phyloP scores from a whole-genome alignment of 2,888 invertebrate species.

The Hypercompe scribonia region DNA sequence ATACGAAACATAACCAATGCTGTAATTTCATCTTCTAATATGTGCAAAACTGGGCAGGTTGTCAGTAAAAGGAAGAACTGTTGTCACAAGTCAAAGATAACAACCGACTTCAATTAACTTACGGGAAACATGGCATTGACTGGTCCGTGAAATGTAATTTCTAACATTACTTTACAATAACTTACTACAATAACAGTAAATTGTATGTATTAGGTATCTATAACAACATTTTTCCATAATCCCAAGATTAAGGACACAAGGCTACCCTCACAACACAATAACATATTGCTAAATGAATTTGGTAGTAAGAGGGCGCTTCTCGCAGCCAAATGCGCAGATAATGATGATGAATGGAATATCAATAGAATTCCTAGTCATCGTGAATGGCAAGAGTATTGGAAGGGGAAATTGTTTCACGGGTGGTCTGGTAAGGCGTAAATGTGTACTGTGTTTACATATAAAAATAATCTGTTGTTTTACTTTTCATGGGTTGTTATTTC shows the following conservation, averaged over 20 bases:
- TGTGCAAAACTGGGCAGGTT: no score
- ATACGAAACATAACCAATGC: no score
- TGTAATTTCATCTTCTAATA: no score
- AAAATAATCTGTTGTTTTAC: constrained; percentile 5
- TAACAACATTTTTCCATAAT: constrained; percentile 11
- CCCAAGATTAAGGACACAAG: constrained; percentile 21
- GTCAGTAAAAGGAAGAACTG: no score
- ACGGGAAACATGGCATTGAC: background rate
- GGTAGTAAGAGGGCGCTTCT: constrained; percentile 40
- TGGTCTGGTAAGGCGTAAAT: constrained; percentile 17
- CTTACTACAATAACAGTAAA: constrained; percentile 6
- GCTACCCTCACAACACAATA: constrained; percentile 38
- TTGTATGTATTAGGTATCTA: constrained; percentile 1
- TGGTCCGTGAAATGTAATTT: background rate
- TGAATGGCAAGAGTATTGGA: constrained; percentile 23
- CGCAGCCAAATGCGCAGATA: constrained; percentile 61
- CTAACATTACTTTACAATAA: background rate
- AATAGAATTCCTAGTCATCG: constrained; percentile 53
- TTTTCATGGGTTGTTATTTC: background rate
- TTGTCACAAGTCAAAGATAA: no score
- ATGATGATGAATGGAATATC: constrained; percentile 64
- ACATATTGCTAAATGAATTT: constrained; percentile 55
- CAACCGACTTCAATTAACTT: background rate
- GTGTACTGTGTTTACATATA: constrained; percentile 12
- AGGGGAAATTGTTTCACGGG: constrained; percentile 27